Conservation (phyloP, 1,140 invertebrate species). For the Caenorhabditis remanei region DNA sequence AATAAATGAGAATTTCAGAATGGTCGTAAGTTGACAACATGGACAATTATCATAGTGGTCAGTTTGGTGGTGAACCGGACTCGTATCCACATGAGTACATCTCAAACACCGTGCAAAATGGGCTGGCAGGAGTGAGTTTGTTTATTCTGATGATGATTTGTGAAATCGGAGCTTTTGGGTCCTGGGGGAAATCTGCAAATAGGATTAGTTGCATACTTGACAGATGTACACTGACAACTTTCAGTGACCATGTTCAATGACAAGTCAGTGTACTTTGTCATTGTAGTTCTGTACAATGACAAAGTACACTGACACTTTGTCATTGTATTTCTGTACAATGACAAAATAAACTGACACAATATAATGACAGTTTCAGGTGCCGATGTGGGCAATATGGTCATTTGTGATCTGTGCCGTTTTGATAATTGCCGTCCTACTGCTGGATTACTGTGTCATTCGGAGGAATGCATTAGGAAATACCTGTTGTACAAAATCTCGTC, state of each 20-base stretch:
- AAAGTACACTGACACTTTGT: background rate
- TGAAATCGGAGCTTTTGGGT: too few relatives aligned
- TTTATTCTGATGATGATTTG: background rate
- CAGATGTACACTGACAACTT: too few relatives aligned
- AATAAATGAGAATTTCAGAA: background rate
- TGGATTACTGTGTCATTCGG: constrained; percentile 75
- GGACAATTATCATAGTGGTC: constrained; percentile 32
- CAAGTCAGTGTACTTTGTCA: too few relatives aligned
- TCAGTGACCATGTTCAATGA: too few relatives aligned
- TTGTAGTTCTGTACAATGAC: too few relatives aligned
- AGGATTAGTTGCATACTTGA: too few relatives aligned
- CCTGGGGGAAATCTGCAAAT: too few relatives aligned
- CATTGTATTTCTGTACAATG: too few relatives aligned
- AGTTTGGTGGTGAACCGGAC: background rate
- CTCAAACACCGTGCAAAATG: constrained; percentile 27
- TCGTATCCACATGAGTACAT: constrained; percentile 54
- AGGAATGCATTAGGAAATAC: constrained; percentile 74
- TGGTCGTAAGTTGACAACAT: constrained; percentile 22
- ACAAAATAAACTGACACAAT: background rate
- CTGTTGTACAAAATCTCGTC: constrained; percentile 64
- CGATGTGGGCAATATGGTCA: constrained; percentile 72
- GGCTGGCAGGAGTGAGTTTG: constrained; percentile 44
- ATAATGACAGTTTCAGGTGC: constrained; percentile 43
- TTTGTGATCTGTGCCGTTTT: constrained; percentile 70
- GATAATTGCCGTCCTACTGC: constrained; percentile 72